Evolutionary conservation across 2,797 vertebrate genomes (phyloP), one percentile per base, ranked within the genome.

Genomic region (Falco berigora): DNA sequence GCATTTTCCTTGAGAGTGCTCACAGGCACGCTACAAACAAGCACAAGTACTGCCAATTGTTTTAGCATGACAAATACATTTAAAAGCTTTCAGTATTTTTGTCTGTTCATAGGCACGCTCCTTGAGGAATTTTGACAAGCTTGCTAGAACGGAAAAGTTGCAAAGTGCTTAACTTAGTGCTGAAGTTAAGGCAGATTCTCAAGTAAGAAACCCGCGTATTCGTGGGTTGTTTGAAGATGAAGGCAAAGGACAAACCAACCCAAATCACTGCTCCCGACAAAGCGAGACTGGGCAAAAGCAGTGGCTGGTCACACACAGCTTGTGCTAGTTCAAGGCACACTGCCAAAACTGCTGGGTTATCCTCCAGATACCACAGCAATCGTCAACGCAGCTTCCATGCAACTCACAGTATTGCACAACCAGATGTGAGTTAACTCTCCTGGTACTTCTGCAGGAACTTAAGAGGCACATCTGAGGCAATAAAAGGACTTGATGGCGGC

Each of bases 11-110:
- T 56, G 63, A 94, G 94, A 94, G 95, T 47, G 80, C 73, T 96
- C 89, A 58, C 59, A 94, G 78, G 76, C 92, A 79, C 1, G 61
- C 94, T 80, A 59, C 84, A 93, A 95, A 88, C 88, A 77, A 82
- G 69, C n/a, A 0, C 24, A 76, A 95, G 93, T 62, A 50, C 77
- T 79, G 84, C 56, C 92, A 94, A 93, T 84, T 91, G 93, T 90
- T 96, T 86, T 50, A 94, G 90, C 92, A 58, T 8, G 88, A 91
- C 80, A 96, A 96, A 96, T 58, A 72, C 74, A 67, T 93, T 77
- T 82, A 80, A 88, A 92, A 92, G 92, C 94, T 92, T 73, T 90
- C 93, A 89, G 83, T 89, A 80, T 88, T 95, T 96, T 82, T 85
- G 66, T 55, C 78, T 90, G 86, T 94, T 94, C 94, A 88, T 74